Evolutionary conservation across 1,140 invertebrate genomes (phyloP).

Genomic region (Panagrolaimus sp.): DNA sequence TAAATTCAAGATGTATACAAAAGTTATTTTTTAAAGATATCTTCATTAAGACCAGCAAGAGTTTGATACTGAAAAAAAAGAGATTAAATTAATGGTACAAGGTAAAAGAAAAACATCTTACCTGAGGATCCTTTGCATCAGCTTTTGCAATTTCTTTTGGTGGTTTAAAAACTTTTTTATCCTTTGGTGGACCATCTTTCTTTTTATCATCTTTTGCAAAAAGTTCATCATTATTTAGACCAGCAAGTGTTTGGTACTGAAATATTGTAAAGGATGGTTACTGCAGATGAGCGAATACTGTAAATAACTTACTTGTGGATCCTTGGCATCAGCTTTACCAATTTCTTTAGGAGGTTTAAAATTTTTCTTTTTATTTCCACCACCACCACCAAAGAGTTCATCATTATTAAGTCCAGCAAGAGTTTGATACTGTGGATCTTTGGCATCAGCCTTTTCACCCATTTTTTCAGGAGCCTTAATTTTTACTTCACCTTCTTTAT

Average conservation of each 20-base stretch:
- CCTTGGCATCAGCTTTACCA: constrained; percentile 32
- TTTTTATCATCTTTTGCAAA: constrained; percentile 22
- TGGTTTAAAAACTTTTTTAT: constrained; percentile 33
- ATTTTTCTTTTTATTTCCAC: too few species aligned
- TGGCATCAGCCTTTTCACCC: constrained; percentile 17
- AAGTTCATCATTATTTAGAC: constrained; percentile 27
- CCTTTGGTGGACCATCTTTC: constrained; percentile 25
- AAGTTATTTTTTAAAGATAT: constrained; percentile 34
- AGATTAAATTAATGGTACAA: too few species aligned
- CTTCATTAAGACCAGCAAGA: constrained; percentile 32
- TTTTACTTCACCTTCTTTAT: constrained; percentile 1
- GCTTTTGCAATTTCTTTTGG: constrained; percentile 30
- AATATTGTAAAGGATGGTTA: too few species aligned
- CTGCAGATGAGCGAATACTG: too few species aligned
- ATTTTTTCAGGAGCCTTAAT: constrained; percentile 6
- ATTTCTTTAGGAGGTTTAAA: constrained; percentile 31
- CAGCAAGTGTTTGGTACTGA: constrained; percentile 27
- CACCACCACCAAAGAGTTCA: constrained; percentile 18
- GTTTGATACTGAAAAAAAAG: constrained; percentile 33
- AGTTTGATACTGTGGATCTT: constrained; percentile 18
- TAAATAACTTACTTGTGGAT: constrained; percentile 12
- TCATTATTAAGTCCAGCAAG: constrained; percentile 11
- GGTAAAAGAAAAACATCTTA: too few species aligned
- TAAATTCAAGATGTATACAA: constrained; percentile 22
- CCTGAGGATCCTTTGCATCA: constrained; percentile 34